Evolutionary conservation across 2,888 invertebrate species (phyloP).

Genomic region (Pseudococcus viburni): DNA sequence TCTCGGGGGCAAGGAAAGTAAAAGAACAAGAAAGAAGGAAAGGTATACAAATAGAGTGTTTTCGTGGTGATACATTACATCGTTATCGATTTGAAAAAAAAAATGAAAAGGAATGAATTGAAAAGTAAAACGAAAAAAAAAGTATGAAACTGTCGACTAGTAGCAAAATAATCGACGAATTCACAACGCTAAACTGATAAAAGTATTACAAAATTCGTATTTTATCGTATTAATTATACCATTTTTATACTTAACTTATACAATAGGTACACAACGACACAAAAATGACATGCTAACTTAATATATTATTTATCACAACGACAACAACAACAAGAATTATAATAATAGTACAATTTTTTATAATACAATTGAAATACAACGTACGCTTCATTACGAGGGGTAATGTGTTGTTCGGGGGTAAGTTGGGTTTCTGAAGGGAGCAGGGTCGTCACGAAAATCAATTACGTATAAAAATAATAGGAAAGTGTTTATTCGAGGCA

Average conservation of each 20-base stretch:
- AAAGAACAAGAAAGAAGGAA: background rate
- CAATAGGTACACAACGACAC: conserved; percentile 34
- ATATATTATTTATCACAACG: conserved; percentile 45
- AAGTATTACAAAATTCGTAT: background rate
- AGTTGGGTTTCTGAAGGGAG: background rate
- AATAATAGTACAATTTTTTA: conserved; percentile 3
- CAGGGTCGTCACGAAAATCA: background rate
- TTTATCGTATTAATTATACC: background rate
- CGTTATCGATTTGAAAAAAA: background rate
- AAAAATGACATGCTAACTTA: conserved; percentile 38
- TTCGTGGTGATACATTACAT: background rate
- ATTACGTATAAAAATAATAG: background rate
- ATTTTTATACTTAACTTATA: background rate
- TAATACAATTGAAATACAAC: background rate
- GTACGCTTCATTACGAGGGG: background rate
- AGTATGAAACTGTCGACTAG: conserved; percentile 17
- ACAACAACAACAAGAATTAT: conserved; percentile 6
- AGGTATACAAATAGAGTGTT: background rate
- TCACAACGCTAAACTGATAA: conserved; percentile 4
- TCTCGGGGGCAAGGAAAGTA: background rate
- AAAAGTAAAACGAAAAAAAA: background rate
- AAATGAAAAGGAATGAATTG: background rate
- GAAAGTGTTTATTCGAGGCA: background rate
- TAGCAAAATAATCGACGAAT: conserved; percentile 10
- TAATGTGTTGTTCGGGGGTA: too few species aligned